These are phyloP conservation scores for Octodonta nipae DNA, from an alignment of 2,888 invertebrate species.

Conservation along the genomic window DNA sequence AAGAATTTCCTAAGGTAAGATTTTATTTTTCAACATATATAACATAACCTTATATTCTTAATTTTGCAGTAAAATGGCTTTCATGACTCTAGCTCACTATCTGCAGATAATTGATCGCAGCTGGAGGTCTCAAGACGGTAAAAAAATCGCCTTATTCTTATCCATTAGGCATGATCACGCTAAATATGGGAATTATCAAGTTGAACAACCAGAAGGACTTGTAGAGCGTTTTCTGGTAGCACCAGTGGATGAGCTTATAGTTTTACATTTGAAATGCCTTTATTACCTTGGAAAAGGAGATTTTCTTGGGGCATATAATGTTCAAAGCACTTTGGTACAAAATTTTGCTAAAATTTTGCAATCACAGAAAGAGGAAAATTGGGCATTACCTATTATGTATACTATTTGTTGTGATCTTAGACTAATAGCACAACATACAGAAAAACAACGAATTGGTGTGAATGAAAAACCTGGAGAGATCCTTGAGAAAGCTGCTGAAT, in stretches of 20 bases:
- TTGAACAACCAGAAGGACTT: constrained; percentile 55
- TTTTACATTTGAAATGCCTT: constrained; percentile 58
- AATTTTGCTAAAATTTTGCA: constrained; percentile 72
- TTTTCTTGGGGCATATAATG: constrained; percentile 57
- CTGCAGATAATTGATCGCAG: constrained; percentile 42
- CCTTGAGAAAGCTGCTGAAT: constrained; percentile 86
- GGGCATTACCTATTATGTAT: constrained; percentile 91
- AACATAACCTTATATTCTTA: not conserved
- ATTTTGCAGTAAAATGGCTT: constrained; percentile 14
- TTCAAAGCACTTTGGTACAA: constrained; percentile 66
- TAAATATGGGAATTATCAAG: constrained; percentile 51
- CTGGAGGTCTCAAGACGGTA: constrained; percentile 50
- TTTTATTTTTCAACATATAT: no score
- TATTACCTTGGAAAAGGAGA: constrained; percentile 39
- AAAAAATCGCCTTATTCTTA: constrained; percentile 44
- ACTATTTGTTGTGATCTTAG: constrained; percentile 78
- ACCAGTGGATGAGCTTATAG: constrained; percentile 63
- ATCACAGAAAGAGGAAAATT: constrained; percentile 85
- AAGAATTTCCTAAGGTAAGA: no score
- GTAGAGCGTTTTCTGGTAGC: constrained; percentile 57
- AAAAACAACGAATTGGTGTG: constrained; percentile 40
- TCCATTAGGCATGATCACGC: constrained; percentile 62
- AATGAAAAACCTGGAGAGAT: constrained; percentile 53
- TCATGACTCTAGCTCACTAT: constrained; percentile 34
- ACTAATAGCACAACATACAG: constrained; percentile 61